Conservation (phyloP, 2,888 invertebrate genomes). For the Lordiphosa andalusiaca region DNA sequence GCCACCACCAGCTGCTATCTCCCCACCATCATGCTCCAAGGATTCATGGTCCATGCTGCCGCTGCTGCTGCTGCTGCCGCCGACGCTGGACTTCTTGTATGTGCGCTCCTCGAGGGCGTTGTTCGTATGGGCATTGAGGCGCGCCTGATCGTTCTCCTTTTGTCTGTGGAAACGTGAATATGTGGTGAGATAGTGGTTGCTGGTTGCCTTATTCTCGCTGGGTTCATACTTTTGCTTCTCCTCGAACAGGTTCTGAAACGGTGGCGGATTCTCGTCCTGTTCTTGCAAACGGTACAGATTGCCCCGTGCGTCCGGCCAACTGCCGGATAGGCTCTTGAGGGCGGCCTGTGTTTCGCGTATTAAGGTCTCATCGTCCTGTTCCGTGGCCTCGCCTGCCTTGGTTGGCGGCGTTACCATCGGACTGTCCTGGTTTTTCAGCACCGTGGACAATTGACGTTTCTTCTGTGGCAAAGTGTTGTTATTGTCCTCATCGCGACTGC, state of each 20-base stretch:
- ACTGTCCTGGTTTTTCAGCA: slow-evolving; percentile 16
- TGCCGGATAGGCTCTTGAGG: slow-evolving; percentile 91
- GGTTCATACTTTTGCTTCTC: slow-evolving; percentile 84
- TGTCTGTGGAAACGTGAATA: slow-evolving; percentile 81
- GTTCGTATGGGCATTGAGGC: slow-evolving; percentile 72
- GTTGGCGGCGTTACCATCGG: slow-evolving; percentile 16
- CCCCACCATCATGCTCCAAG: slow-evolving; percentile 10
- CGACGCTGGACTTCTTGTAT: slow-evolving; percentile 58
- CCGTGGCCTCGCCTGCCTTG: slow-evolving; percentile 61
- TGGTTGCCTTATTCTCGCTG: no score
- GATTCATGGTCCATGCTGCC: background rate
- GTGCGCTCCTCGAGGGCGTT: slow-evolving; percentile 18
- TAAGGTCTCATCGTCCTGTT: slow-evolving; percentile 89
- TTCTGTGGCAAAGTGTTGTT: slow-evolving; percentile 76
- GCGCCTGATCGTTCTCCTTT: slow-evolving; percentile 80
- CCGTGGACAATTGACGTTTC: slow-evolving; percentile 68
- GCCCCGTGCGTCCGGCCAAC: slow-evolving; percentile 88
- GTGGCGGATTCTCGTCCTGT: slow-evolving; percentile 89
- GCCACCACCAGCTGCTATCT: background rate
- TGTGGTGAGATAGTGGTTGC: no score
- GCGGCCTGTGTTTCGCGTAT: slow-evolving; percentile 94
- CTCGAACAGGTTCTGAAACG: slow-evolving; percentile 91
- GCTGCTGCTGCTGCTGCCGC: slow-evolving; percentile 6
- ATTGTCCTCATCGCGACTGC: slow-evolving; percentile 78
- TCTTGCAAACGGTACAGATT: slow-evolving; percentile 84